Base-by-base conservation (phyloP, 2,113 vertebrate species). In the Syngnathus floridae region DNA sequence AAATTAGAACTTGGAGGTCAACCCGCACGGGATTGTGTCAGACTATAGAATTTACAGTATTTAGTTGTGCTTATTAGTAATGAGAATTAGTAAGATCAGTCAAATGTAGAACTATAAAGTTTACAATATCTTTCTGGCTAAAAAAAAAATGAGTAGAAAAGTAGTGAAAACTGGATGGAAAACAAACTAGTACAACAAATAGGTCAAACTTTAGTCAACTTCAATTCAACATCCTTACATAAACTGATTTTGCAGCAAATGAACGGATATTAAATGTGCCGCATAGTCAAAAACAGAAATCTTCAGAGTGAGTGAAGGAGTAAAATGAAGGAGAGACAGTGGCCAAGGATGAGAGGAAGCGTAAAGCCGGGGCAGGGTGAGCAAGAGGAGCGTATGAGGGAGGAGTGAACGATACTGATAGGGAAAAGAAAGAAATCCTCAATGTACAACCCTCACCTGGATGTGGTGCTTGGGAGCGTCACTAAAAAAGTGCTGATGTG, bases 401-500 rank as follows among this genome's bases (percentile, higher is more conserved):
- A 62, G 66, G 78, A 82, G 69, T 74, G 78, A 82, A 81, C 82
- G 80, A 86, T 78, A 87, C 78, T 84, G 83, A 87, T 85, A 76
- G 82, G 65, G 72, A 65, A 76, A 74, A 75, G 75, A 79, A 81
- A 84, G 77, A 86, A 84, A 86, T 86, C 87, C 80, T 87, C 77
- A 78, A 80, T 83, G 71, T 81, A 79, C 80, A 78, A 74, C 69
- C 74, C 85, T 85, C 85, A 90, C 88, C 88, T 89, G 85, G 84
- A 89, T 86, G 80, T 77, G 73, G 75, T 84, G 82, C 84, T 87
- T 82, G 82, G 84, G 80, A 84, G 83, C 82, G 75, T 78, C 73
- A 73, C 80, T 78, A 76, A 88, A 85, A 31, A 91, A 89, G 77
- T 92, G 91, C 91, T 92, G 91, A 92, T 91, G 88, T 86, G 82